Conservation (phyloP, 2,888 invertebrate genomes). For the Tipula vernalis region DNA sequence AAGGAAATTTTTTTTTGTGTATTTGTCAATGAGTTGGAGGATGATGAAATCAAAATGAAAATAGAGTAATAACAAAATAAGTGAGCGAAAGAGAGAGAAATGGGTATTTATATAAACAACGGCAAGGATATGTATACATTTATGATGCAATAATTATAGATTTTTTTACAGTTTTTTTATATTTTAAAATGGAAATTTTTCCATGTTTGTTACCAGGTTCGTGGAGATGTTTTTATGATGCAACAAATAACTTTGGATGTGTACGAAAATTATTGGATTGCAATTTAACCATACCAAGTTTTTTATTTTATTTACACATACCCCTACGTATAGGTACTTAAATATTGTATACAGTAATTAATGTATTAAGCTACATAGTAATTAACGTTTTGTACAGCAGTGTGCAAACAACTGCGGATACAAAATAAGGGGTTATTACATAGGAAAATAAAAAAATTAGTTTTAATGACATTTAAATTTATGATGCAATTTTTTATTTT, state of each 20-base stretch:
- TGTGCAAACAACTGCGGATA: neutral
- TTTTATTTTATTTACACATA: neutral
- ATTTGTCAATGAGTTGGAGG: neutral
- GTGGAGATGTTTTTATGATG: neutral
- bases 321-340: neutral
- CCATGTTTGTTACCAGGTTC: neutral
- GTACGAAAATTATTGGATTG: neutral
- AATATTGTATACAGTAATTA: neutral
- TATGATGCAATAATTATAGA: neutral
- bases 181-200: neutral
- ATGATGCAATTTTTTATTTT: neutral
- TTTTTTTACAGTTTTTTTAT: neutral
- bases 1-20: neutral
- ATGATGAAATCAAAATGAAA: neutral
- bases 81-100: neutral
- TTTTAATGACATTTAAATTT: neutral
- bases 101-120: neutral
- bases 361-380: neutral
- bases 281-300: neutral
- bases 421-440: neutral
- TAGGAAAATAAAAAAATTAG: neutral
- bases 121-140: neutral
- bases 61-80: neutral
- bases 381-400: neutral
- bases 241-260: neutral